Percentiles rank a stretch among this genome's conserved stretches.
phyloP scores from a whole-genome alignment of 2,888 invertebrate genomes.

The Eurytoma adleriae region DNA sequence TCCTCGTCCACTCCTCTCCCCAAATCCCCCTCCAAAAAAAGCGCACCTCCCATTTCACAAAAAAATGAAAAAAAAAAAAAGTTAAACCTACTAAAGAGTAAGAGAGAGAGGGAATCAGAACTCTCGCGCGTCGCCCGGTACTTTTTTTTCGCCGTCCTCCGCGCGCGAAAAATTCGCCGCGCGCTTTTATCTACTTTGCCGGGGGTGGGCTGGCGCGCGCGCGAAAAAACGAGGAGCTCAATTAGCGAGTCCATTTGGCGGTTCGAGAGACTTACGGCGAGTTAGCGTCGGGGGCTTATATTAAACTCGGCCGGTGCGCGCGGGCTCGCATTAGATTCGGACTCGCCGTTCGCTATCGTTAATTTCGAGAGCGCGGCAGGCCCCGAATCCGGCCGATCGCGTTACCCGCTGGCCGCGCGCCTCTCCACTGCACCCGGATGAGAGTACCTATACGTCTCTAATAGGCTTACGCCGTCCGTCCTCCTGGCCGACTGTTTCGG shows the following conservation, averaged over 20 bases:
- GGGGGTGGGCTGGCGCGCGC: background rate
- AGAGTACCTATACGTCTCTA: too few species aligned
- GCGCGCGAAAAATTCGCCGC: background rate
- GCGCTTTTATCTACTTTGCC: background rate
- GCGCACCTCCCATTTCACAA: too few species aligned
- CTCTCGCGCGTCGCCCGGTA: background rate
- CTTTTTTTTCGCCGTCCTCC: background rate
- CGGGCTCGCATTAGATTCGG: background rate
- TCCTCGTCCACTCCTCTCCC: too few species aligned
- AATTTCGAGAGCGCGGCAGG: constrained; percentile 16
- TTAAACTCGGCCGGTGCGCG: constrained; percentile 12
- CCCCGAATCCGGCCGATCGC: constrained; percentile 37
- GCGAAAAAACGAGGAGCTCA: constrained; percentile 10
- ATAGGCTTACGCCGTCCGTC: too few species aligned
- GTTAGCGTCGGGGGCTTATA: constrained; percentile 8
- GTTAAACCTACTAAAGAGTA: background rate
- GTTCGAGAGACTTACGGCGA: background rate
- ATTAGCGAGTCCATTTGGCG: constrained; percentile 26
- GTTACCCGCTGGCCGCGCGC: background rate
- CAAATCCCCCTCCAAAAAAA: too few species aligned
- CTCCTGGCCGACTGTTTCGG: too few species aligned
- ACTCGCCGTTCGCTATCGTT: constrained; percentile 34
- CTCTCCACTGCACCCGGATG: too few species aligned
- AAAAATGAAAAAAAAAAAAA: too few species aligned
- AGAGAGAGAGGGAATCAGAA: too few species aligned